A percentile compares a stretch with the other conserved stretches of the same genome.
Conservation (phyloP, 1,140 invertebrate genomes). For the Pteromalus puparum region DNA sequence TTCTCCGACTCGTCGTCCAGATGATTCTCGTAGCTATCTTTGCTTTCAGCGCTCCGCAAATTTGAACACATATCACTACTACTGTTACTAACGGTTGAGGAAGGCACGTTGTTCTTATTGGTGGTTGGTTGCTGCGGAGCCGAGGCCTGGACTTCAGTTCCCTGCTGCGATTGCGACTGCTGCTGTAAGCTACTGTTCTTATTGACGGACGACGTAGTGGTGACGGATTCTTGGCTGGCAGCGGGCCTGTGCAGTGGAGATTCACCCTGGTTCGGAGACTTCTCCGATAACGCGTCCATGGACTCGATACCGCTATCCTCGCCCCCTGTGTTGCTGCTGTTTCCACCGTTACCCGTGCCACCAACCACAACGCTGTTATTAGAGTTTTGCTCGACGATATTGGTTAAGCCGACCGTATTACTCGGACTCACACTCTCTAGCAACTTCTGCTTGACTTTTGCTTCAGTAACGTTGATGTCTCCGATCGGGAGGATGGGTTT, state of each 20-base stretch:
- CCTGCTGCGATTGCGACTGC: conserved; percentile 36
- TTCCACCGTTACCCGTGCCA: conserved; percentile 65
- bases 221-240: conserved; percentile 59
- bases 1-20: not conserved
- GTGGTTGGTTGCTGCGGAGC: conserved; percentile 60
- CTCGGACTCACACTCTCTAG: conserved; percentile 71
- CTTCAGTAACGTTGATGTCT: conserved; percentile 76
- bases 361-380: conserved; percentile 63
- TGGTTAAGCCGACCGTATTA: conserved; percentile 36
- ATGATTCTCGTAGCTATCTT: conserved; percentile 31
- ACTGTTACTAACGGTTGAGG: conserved; percentile 67
- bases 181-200: conserved; percentile 44
- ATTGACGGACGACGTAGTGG: not conserved
- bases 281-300: conserved; percentile 94
- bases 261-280: conserved; percentile 90
- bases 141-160: conserved; percentile 54
- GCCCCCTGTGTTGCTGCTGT: conserved; percentile 75
- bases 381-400: not conserved
- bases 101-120: conserved; percentile 75
- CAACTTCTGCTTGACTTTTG: conserved; percentile 79
- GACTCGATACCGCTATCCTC: conserved; percentile 95
- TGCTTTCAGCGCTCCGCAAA: conserved; percentile 52
- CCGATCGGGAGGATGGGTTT: conserved; percentile 70
- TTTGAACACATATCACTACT: conserved; percentile 75
- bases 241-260: conserved; percentile 75